A percentile compares a stretch with the other conserved stretches of the same genome.
Conservation (phyloP, 2,888 invertebrate genomes). For the Xylota sylvarum region DNA sequence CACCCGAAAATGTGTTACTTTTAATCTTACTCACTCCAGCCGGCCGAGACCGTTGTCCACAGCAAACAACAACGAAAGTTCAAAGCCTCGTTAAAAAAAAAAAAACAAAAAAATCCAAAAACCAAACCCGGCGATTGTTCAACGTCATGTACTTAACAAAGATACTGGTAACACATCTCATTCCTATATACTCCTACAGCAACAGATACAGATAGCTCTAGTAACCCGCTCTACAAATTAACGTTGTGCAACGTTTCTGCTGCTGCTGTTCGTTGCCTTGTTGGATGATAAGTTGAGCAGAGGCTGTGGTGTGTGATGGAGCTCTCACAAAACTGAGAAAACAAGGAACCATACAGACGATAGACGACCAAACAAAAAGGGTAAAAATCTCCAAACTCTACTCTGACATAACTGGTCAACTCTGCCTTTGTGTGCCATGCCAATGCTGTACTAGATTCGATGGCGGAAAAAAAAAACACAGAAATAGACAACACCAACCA, state of each 20-base stretch:
- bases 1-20: conserved; percentile 63
- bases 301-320: conserved; percentile 43
- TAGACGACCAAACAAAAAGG: conserved; percentile 62
- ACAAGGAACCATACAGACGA: conserved; percentile 54
- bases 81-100: conserved; percentile 67
- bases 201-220: conserved; percentile 44
- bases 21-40: conserved; percentile 41
- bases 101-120: conserved; percentile 14
- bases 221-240: conserved; percentile 75
- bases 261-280: conserved; percentile 14
- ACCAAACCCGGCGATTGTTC: conserved; percentile 55
- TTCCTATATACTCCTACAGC: conserved; percentile 52
- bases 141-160: conserved; percentile 69
- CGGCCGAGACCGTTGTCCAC: conserved; percentile 6
- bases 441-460: conserved; percentile 55
- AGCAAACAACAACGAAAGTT: conserved; percentile 54
- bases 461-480: conserved; percentile 44
- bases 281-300: conserved; percentile 57
- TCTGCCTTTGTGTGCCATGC: conserved; percentile 57
- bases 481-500: conserved; percentile 35
- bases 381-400: conserved; percentile 72
- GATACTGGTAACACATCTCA: conserved; percentile 70
- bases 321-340: conserved; percentile 29
- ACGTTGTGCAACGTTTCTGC: conserved; percentile 67
- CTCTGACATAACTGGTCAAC: conserved; percentile 75